Conservation (phyloP, 2,797 vertebrate species). For the Sardinella longiceps region DNA sequence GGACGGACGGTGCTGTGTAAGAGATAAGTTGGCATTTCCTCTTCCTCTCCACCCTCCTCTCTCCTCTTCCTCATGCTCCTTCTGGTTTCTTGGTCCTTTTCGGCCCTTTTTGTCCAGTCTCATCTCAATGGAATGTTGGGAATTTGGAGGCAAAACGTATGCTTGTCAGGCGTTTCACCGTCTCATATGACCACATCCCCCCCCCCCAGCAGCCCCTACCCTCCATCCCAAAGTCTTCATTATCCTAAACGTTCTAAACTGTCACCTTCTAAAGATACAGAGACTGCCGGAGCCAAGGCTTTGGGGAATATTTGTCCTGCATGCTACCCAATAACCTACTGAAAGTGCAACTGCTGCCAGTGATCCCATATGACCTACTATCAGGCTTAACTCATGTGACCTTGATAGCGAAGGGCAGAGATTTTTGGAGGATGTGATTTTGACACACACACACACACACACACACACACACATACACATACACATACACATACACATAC, state of each 20-base stretch:
- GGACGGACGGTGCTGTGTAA: background rate
- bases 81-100: constrained; percentile 40
- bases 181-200: no score
- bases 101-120: no score
- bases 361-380: background rate
- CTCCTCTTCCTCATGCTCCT: constrained; percentile 42
- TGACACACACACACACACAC: no score
- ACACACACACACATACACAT: background rate
- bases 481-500: no score
- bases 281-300: background rate
- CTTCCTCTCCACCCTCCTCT: constrained; percentile 35
- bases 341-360: background rate
- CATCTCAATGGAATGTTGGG: constrained; percentile 38
- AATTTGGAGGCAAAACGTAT: background rate
- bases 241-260: no score
- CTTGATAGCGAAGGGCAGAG: no score
- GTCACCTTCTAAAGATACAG: background rate
- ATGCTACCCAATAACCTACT: background rate
- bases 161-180: no score
- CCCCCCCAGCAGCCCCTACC: no score
- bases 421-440: no score
- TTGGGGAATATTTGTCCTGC: background rate
- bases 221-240: no score
- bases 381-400: background rate
- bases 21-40: constrained; percentile 19